phyloP scores from a whole-genome alignment of 2,888 invertebrate genomes.

The Apotomis turbidana region DNA sequence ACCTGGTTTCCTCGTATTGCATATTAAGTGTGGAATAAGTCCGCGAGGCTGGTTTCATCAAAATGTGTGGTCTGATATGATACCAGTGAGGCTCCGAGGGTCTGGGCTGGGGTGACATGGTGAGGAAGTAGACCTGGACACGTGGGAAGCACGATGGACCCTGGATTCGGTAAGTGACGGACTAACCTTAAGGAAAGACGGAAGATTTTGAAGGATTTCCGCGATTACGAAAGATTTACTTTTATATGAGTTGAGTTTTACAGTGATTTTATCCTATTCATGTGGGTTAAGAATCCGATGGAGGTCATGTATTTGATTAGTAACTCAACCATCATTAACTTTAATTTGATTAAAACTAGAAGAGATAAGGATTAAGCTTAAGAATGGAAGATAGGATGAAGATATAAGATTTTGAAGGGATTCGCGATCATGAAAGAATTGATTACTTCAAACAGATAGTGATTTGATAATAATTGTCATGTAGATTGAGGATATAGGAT shows the following conservation, averaged over 20 bases:
- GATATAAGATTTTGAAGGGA: too few species aligned
- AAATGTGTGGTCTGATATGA: constrained; percentile 45
- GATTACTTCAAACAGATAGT: too few species aligned
- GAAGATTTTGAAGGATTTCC: background rate
- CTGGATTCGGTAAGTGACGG: constrained; percentile 21
- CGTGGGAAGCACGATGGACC: constrained; percentile 21
- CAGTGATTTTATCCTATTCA: too few species aligned
- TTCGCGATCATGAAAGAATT: too few species aligned
- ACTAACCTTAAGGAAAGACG: background rate
- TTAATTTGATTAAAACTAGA: too few species aligned
- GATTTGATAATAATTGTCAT: too few species aligned
- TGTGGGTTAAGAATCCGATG: too few species aligned
- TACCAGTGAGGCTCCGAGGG: constrained; percentile 24
- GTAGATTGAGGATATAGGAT: too few species aligned
- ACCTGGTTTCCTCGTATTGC: constrained; percentile 39
- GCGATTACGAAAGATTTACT: background rate
- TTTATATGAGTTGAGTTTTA: background rate
- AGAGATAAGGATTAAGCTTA: too few species aligned
- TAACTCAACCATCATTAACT: too few species aligned
- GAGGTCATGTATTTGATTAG: too few species aligned
- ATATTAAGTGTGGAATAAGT: constrained; percentile 42
- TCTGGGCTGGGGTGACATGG: constrained; percentile 27
- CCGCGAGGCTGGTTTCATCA: constrained; percentile 45
- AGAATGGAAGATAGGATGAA: too few species aligned
- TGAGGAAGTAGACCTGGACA: constrained; percentile 35